Percentiles rank a stretch among this genome's conserved stretches.
Conservation (phyloP, 2,797 vertebrate genomes). For the Cirrhinus mrigala region DNA sequence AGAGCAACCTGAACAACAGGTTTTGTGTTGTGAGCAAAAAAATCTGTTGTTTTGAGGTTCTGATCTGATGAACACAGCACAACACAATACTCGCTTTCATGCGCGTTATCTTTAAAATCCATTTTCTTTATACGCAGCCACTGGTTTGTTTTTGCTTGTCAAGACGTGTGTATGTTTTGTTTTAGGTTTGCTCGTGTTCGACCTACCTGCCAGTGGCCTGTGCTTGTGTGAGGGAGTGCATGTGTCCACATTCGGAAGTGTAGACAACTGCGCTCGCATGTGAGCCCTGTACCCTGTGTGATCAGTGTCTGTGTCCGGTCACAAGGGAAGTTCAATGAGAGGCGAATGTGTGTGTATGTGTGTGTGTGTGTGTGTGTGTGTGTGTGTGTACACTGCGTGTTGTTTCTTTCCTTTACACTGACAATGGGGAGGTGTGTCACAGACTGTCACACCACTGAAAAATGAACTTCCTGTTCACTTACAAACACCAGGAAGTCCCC, state of each 20-base stretch:
- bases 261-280: constrained; percentile 32
- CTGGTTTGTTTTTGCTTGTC: constrained; percentile 33
- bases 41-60: neutral
- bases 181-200: neutral
- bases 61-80: neutral
- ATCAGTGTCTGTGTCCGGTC: constrained; percentile 40
- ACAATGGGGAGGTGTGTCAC: constrained; percentile 68
- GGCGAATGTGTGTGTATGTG: constrained; percentile 33
- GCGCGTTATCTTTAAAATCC: neutral
- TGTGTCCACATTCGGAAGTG: constrained; percentile 30
- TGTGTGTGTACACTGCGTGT: constrained; percentile 42
- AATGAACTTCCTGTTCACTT: constrained; percentile 71
- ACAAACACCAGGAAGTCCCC: constrained; percentile 70
- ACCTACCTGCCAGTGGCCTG: neutral
- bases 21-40: neutral
- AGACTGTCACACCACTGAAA: constrained; percentile 67
- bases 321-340: constrained; percentile 46
- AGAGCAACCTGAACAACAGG: neutral
- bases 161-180: constrained; percentile 3
- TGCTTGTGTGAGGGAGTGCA: constrained; percentile 4
- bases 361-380: constrained; percentile 37
- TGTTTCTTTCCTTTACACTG: constrained; percentile 58
- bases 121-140: neutral
- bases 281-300: constrained; percentile 31
- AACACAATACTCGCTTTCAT: neutral